A percentile compares a stretch with the other conserved stretches of the same genome.
Conservation (phyloP, 2,888 invertebrate species). For the Drosophila birchii region DNA sequence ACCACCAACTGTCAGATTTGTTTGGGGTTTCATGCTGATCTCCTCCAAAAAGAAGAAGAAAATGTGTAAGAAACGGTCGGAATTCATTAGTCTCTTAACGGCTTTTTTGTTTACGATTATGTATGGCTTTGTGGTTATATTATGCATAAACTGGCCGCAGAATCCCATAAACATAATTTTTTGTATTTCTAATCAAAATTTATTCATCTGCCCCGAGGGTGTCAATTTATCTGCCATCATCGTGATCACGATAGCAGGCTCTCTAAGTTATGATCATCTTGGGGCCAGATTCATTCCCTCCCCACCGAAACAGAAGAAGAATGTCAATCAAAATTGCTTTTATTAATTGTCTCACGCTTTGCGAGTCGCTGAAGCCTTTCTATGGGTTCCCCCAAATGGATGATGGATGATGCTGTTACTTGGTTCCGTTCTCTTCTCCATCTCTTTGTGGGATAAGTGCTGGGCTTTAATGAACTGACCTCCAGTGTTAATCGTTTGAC, state of each 20-base stretch:
- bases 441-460: constrained; percentile 3
- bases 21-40: constrained; percentile 20
- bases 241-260: constrained; percentile 20
- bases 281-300: constrained; percentile 25
- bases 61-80: constrained; percentile 59
- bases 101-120: constrained; percentile 60
- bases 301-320: constrained; percentile 22
- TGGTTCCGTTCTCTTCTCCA: constrained; percentile 23
- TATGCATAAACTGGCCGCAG: constrained; percentile 32
- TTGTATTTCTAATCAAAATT: constrained; percentile 55
- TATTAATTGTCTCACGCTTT: constrained; percentile 62
- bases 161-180: constrained; percentile 26
- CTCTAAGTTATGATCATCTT: constrained; percentile 40
- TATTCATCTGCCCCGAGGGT: constrained; percentile 67
- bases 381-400: background rate
- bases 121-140: constrained; percentile 26
- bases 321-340: constrained; percentile 72
- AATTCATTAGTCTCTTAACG: constrained; percentile 73
- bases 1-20: constrained; percentile 45
- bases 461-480: constrained; percentile 27
- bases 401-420: constrained; percentile 24
- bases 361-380: background rate
- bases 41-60: background rate
- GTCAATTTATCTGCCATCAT: constrained; percentile 73
- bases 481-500: constrained; percentile 30